Base-by-base conservation (phyloP, 1,140 invertebrate species). In the Whitmania pigra region DNA sequence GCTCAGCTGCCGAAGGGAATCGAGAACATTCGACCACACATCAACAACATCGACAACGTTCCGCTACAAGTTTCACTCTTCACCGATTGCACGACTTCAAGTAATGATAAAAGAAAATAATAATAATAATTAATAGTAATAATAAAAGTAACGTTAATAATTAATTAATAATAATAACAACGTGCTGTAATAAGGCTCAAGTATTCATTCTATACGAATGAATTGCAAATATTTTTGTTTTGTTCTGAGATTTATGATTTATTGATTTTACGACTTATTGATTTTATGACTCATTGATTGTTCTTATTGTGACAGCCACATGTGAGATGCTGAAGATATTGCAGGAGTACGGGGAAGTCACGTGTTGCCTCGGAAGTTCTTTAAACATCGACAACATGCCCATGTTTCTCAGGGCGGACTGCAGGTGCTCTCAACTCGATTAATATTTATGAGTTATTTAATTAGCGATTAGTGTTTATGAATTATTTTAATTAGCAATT, bases 21-120 rank as follows among this genome's bases (percentile, higher is more conserved):
- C 75, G 91, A 97, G 77, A 94, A 97, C 82, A 97, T 97, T 74
- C 86, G 93, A 29, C 93, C 94, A 0, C 95, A 98, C 82, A 87
- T 98, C 72, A 90, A 94, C 80, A 86, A 90, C 76, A 91, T 97
- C 75, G 95, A 98, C 80, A 97, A 97, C 84, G 94, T 98, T 53
- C 95, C 95, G 0, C 82, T 98, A 17, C 85, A 96, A 57, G 94
- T 98, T 1, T 96, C 93, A 0, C 84, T 98, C 0, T 98, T 97
- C 79, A 97, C 94, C 2, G 95, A 98, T 82, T 97, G 94, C 82
- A 94, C 89, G 9, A 87, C 92, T 15, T 83, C 88, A 73, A 78
- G 81, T 82, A 49, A 7, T 17, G 15, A 43, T n/a, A n/a, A n/a
- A n/a, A n/a, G n/a, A n/a, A n/a, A n/a, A n/a, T n/a, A n/a, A n/a